Conservation (phyloP, 1,140 invertebrate species). For the Dicyema japonicum region DNA sequence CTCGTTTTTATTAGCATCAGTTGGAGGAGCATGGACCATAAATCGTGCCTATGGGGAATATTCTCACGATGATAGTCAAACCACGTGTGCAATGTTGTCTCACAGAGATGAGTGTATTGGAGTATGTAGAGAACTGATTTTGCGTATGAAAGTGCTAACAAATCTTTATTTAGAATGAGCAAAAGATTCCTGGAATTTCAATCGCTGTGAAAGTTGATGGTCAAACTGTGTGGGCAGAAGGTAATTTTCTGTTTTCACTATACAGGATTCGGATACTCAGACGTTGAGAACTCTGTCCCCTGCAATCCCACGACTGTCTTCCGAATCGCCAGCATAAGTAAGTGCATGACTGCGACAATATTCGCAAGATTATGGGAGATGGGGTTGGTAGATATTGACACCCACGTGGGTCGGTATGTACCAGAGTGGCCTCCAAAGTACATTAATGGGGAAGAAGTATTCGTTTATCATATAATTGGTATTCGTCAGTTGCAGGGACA, state of each 20-base stretch:
- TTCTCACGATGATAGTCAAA: too few species aligned
- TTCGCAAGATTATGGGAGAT: constrained; percentile 25
- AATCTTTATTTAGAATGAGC: constrained; percentile 14
- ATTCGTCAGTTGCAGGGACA: too few species aligned
- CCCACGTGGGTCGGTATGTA: constrained; percentile 24
- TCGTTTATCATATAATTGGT: too few species aligned
- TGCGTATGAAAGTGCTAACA: too few species aligned
- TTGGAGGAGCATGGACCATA: too few species aligned
- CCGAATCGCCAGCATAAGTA: constrained; percentile 31
- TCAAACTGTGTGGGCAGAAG: constrained; percentile 17
- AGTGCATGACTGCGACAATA: constrained; percentile 25
- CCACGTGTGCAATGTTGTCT: too few species aligned
- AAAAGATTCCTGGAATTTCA: constrained; percentile 24
- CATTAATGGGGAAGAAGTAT: constrained; percentile 11
- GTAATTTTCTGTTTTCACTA: constrained; percentile 1
- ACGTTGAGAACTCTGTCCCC: constrained; percentile 25
- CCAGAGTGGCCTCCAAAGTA: constrained; percentile 24
- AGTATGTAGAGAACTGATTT: too few species aligned
- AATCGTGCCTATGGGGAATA: too few species aligned
- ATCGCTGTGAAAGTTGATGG: constrained; percentile 26
- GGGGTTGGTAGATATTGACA: constrained; percentile 26
- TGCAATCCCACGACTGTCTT: constrained; percentile 25
- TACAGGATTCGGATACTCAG: constrained; percentile 26
- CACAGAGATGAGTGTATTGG: too few species aligned
- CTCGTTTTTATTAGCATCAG: too few species aligned